Percentiles rank a stretch among this genome's conserved stretches.
phyloP scores from a whole-genome alignment of 1,140 invertebrate genomes.

The Papilio dardanus region DNA sequence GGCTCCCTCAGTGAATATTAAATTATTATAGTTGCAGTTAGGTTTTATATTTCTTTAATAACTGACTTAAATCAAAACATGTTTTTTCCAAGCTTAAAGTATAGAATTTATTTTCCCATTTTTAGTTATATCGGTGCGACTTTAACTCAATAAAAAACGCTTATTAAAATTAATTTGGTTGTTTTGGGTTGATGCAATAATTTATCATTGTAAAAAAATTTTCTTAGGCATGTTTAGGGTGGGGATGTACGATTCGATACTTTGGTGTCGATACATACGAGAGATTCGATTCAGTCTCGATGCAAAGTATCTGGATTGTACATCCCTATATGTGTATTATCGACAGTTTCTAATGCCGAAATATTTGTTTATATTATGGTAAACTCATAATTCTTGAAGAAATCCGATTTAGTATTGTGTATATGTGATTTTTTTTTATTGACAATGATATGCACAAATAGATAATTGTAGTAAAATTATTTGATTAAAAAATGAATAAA shows the following conservation, averaged over 20 bases:
- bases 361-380: not conserved
- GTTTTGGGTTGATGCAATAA: constrained; percentile 37
- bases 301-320: too few species aligned
- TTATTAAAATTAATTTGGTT: constrained; percentile 40
- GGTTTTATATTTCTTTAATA: not conserved
- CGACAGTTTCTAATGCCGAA: not conserved
- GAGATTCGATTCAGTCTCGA: too few species aligned
- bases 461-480: not conserved
- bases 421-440: too few species aligned
- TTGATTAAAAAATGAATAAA: not conserved
- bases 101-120: not conserved
- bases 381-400: not conserved
- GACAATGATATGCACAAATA: constrained; percentile 1
- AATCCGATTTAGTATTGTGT: not conserved
- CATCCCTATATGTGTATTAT: too few species aligned
- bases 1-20: not conserved
- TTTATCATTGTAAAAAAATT: constrained; percentile 21
- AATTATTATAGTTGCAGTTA: not conserved
- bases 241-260: too few species aligned
- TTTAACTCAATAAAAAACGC: constrained; percentile 12
- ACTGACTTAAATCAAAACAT: not conserved
- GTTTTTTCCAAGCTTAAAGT: not conserved
- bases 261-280: too few species aligned
- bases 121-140: constrained; percentile 22
- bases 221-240: not conserved